phyloP scores from a whole-genome alignment of 2,797 vertebrate genomes.

The Danio kyathit region DNA sequence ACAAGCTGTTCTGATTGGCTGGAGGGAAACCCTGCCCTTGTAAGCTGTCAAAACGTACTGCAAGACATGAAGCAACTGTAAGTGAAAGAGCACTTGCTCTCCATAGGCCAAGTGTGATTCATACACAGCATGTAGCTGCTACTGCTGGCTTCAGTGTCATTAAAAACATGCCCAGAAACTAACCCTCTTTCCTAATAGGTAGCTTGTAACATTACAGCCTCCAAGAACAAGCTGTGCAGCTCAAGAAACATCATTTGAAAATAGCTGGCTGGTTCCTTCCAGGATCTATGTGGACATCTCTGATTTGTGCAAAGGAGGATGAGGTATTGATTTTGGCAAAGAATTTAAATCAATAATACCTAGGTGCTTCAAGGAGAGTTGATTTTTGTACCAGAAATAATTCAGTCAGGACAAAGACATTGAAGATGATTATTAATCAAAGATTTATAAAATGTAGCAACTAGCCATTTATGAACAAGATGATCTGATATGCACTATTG shows the following conservation, averaged over 20 bases:
- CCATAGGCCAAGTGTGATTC: slow-evolving; percentile 30
- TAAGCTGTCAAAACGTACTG: slow-evolving; percentile 7
- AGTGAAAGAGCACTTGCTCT: slow-evolving; percentile 37
- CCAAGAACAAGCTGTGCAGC: background rate
- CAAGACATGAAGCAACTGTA: slow-evolving; percentile 39
- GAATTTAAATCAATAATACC: slow-evolving; percentile 15
- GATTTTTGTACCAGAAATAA: slow-evolving; percentile 1
- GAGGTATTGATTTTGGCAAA: slow-evolving; percentile 12
- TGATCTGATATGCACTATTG: background rate
- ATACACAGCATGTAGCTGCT: slow-evolving; percentile 27
- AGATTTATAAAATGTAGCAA: background rate
- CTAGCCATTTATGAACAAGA: background rate
- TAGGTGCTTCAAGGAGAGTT: background rate
- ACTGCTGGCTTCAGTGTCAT: slow-evolving; percentile 15
- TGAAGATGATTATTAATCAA: background rate
- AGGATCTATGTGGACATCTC: slow-evolving; percentile 5
- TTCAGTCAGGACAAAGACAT: background rate
- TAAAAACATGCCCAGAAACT: slow-evolving; percentile 41
- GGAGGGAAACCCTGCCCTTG: slow-evolving; percentile 27
- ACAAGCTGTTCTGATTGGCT: slow-evolving; percentile 42
- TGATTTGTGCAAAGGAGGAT: background rate
- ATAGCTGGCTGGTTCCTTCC: background rate
- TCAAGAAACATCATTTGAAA: background rate
- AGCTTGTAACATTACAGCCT: slow-evolving; percentile 9
- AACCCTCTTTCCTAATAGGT: slow-evolving; percentile 19